A percentile compares a stretch with the other conserved stretches of the same genome.
These are phyloP conservation scores for Hypolimnas misippus DNA, from an alignment of 2,888 invertebrate genomes.

Conservation along the genomic window DNA sequence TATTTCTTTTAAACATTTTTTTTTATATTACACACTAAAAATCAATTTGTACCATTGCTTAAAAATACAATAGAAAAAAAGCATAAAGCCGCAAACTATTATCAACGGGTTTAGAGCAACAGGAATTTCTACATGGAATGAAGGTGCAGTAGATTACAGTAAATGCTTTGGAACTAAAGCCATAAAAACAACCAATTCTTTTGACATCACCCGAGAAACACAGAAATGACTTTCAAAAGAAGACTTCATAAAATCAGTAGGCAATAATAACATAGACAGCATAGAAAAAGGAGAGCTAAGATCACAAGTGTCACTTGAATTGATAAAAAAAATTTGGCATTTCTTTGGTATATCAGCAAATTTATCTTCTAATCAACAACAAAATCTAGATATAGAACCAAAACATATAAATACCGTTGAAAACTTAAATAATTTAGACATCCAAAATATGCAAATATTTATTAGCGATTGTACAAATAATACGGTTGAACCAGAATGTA, in stretches of 20 bases:
- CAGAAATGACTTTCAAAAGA: conserved; percentile 15
- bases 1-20: too few relatives aligned
- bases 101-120: conserved; percentile 22
- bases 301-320: conserved; percentile 12
- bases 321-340: conserved; percentile 6
- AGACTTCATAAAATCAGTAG: conserved; percentile 16
- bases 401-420: conserved; percentile 9
- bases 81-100: neutral
- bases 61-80: conserved; percentile 4
- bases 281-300: conserved; percentile 15
- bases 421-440: conserved; percentile 15
- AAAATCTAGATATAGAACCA: conserved; percentile 15
- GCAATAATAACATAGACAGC: conserved; percentile 14
- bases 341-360: conserved; percentile 10
- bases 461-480: neutral
- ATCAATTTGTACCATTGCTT: conserved; percentile 18
- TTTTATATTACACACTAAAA: too few relatives aligned
- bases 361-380: neutral
- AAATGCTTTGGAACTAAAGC: conserved; percentile 22
- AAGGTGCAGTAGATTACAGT: conserved; percentile 11
- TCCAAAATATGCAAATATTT: conserved; percentile 18
- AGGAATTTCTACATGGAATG: conserved; percentile 17
- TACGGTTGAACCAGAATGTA: neutral
- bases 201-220: conserved; percentile 7
- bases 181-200: neutral